Conservation (phyloP, 2,888 invertebrate species). For the Scrobipalpa atriplicella region DNA sequence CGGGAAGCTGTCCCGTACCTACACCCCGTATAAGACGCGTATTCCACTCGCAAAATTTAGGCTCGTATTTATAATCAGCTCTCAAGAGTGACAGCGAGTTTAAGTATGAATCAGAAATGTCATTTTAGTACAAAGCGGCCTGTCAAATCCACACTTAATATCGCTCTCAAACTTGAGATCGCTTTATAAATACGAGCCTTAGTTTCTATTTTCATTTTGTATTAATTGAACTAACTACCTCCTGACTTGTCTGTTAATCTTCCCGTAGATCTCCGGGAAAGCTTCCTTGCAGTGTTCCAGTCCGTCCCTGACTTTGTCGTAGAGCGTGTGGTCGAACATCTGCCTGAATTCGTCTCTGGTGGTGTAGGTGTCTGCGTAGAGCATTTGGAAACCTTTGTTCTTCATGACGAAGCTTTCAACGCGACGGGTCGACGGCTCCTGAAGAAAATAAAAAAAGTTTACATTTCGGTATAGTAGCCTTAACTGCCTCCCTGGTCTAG, state of each 20-base stretch:
- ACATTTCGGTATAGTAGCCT: background rate
- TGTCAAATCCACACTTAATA: too few species aligned
- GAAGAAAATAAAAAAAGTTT: slow-evolving; percentile 27
- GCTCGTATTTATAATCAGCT: too few species aligned
- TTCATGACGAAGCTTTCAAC: slow-evolving; percentile 88
- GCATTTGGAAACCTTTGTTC: slow-evolving; percentile 90
- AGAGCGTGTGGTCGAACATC: slow-evolving; percentile 92
- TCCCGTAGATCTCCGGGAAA: slow-evolving; percentile 92
- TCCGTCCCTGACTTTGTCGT: slow-evolving; percentile 84
- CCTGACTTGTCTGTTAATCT: slow-evolving; percentile 84
- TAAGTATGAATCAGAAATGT: too few species aligned
- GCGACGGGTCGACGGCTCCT: slow-evolving; percentile 84
- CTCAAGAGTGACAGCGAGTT: too few species aligned
- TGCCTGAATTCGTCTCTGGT: slow-evolving; percentile 87
- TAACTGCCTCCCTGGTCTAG: background rate
- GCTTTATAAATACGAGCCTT: too few species aligned
- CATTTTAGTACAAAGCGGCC: too few species aligned
- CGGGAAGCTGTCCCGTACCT: too few species aligned
- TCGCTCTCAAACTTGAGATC: too few species aligned
- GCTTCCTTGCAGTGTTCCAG: slow-evolving; percentile 85
- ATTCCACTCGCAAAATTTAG: too few species aligned
- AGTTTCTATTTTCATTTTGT: too few species aligned
- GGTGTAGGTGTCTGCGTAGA: slow-evolving; percentile 92
- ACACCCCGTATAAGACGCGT: too few species aligned
- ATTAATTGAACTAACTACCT: slow-evolving; percentile 47